Base-by-base conservation (phyloP, 64 coral and sea anemone species). In the Montipora sp. region DNA sequence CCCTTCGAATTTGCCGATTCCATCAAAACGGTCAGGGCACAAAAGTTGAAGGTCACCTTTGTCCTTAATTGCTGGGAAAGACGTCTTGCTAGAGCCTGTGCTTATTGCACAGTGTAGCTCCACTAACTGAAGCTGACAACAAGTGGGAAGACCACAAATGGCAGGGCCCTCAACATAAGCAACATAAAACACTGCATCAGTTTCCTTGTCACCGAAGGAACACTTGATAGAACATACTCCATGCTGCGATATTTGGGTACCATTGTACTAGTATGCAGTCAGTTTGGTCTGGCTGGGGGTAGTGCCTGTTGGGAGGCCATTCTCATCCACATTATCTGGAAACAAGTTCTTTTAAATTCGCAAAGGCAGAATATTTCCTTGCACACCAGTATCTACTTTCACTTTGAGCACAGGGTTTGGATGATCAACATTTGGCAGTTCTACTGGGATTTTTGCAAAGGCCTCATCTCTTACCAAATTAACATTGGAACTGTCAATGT, bases 301-400 rank as follows among this genome's bases (percentile, higher is more conserved):
- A 51, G 48, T 68, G 5, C 15, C 65, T 51, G 36, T 80, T 9
- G 77, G 89, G 49, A 66, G 44, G 16, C 89, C 89, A 66, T 90
- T 71, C 16, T 50, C 60, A 23, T 81, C 77, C 13, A 81, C 0
- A 36, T 8, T 1, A 6, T 90, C 10, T 72, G 89, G 89, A 81
- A 90, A 90, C 77, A 90, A 73, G n/a, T 72, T 50, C 47, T 50
- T 6, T 46, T 80, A 90, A 19, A 90, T 78, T 69, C 89, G 0
- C 22, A 90, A 71, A n/a, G 89, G 89, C 36, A 90, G 59, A 51
- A 79, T 71, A 23, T 90, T 81, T 80, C 75, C 89, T 80, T 90
- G 77, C 5, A 61, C 59, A 1, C 57, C 89, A 73, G 89, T 90
- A 75, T 81, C 89, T 2, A 90, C 59, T 69, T 81, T 90, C 58